Evolutionary conservation across 2,888 invertebrate genomes (phyloP).

Genomic region (Chirona hameri): DNA sequence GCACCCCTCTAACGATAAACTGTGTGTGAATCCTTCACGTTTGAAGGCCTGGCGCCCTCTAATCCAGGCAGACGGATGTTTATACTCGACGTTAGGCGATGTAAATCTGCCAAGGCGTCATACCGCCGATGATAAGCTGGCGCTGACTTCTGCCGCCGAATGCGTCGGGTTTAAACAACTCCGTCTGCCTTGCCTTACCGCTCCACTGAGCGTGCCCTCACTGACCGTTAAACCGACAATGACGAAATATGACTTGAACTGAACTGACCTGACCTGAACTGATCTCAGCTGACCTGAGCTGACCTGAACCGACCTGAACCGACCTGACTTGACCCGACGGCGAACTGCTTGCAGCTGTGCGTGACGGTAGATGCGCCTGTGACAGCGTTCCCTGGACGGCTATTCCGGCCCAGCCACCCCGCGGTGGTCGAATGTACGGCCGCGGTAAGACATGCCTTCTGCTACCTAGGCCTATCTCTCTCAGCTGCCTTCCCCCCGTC

Average conservation of each 20-base stretch:
- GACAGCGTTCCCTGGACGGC: constrained; percentile 27
- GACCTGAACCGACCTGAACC: not conserved
- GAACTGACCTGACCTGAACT: not conserved
- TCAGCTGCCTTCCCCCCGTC: not conserved
- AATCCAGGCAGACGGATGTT: not conserved
- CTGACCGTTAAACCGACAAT: not conserved
- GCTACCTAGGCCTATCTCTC: not conserved
- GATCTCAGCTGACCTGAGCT: constrained; percentile 13
- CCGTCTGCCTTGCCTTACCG: not conserved
- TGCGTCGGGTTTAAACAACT: not conserved
- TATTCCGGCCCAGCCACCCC: not conserved
- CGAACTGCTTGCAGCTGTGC: constrained; percentile 2
- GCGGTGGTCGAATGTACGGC: not conserved
- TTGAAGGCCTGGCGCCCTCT: not conserved
- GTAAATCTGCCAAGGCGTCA: not conserved
- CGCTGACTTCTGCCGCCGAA: too few species aligned
- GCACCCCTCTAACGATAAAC: not conserved
- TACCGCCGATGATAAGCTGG: not conserved
- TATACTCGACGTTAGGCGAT: not conserved
- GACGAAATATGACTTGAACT: not conserved
- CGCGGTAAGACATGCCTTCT: constrained; percentile 8
- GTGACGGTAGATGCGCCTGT: constrained; percentile 8
- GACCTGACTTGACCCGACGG: constrained; percentile 29
- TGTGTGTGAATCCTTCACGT: not conserved
- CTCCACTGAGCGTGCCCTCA: not conserved